phyloP scores from a whole-genome alignment of 2,888 invertebrate genomes.

The Xylota sylvarum region DNA sequence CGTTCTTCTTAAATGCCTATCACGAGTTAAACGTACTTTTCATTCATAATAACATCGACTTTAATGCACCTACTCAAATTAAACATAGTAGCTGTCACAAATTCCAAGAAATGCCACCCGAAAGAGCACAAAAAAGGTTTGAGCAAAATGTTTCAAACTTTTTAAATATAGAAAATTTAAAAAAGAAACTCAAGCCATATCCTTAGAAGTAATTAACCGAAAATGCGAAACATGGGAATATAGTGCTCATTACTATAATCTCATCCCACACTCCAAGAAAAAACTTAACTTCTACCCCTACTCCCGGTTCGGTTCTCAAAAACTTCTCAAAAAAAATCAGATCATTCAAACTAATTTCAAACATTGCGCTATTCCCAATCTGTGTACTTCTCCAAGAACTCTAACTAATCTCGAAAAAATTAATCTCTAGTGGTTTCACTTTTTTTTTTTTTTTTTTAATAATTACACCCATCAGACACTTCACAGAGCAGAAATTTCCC shows the following conservation, averaged over 20 bases:
- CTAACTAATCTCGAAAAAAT: slow-evolving; percentile 26
- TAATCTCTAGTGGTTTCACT: background rate
- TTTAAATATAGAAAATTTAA: no score
- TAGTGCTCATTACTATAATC: background rate
- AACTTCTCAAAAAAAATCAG: background rate
- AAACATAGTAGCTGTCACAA: no score
- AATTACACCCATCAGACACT: slow-evolving; percentile 51
- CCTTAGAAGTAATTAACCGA: no score
- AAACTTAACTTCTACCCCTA: background rate
- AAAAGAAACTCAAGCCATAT: no score
- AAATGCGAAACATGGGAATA: no score
- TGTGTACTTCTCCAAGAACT: background rate
- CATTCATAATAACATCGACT: no score
- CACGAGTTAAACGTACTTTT: no score
- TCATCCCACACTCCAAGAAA: background rate
- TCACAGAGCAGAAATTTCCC: slow-evolving; percentile 29
- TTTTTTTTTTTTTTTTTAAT: slow-evolving; percentile 14
- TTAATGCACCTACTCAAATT: no score
- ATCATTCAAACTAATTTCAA: slow-evolving; percentile 6
- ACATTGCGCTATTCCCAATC: background rate
- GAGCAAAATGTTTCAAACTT: no score
- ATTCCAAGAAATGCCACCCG: no score
- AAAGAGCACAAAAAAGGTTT: no score
- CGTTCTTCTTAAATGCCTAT: no score
- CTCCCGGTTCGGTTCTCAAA: background rate